phyloP scores from a whole-genome alignment of 2,113 vertebrate genomes.

The Boleophthalmus pectinirostris region DNA sequence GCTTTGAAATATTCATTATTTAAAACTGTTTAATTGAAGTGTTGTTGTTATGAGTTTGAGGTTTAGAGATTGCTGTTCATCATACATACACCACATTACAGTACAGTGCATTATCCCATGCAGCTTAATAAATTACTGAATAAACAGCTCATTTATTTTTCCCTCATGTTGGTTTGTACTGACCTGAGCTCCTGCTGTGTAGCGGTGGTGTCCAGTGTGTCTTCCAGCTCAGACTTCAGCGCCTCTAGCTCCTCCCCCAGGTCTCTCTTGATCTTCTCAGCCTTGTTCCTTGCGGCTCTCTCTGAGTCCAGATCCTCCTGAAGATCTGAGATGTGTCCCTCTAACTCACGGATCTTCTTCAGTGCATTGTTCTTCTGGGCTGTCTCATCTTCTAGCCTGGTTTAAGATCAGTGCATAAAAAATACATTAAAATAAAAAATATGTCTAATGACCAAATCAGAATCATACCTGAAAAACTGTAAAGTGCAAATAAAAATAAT shows the following conservation, averaged over 20 bases:
- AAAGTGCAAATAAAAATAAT: no score
- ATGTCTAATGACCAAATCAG: no score
- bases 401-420: neutral
- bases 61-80: neutral
- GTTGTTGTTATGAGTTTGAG: neutral
- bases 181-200: slow-evolving; percentile 94
- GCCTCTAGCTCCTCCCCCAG: slow-evolving; percentile 94
- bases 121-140: no score
- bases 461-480: no score
- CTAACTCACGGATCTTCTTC: slow-evolving; percentile 93
- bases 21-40: no score
- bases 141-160: neutral
- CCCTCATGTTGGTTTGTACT: neutral
- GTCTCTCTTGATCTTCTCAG: slow-evolving; percentile 92
- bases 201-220: slow-evolving; percentile 92
- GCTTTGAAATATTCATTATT: no score
- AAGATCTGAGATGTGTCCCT: slow-evolving; percentile 90
- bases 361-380: slow-evolving; percentile 90
- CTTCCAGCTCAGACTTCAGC: slow-evolving; percentile 93
- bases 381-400: slow-evolving; percentile 89
- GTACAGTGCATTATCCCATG: no score
- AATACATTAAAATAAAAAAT: neutral
- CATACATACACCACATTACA: no score
- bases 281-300: slow-evolving; percentile 86
- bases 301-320: slow-evolving; percentile 94